phyloP scores from a whole-genome alignment of 1,140 invertebrate genomes.

The Saccostrea glomerata region DNA sequence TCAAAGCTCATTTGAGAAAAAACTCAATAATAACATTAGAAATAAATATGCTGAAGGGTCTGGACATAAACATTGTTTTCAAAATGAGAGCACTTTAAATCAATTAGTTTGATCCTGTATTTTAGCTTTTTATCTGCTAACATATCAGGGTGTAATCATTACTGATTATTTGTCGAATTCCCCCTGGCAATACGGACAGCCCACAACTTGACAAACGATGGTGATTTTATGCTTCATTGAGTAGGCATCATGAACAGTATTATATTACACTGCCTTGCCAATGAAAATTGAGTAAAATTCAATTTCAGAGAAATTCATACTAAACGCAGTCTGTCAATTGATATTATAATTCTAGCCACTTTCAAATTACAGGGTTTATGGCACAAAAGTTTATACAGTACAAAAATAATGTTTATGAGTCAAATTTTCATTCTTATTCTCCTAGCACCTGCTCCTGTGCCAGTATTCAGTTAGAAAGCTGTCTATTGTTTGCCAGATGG shows the following conservation, averaged over 20 bases:
- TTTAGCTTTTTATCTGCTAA: neutral
- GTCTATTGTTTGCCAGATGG: neutral
- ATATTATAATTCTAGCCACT: constrained; percentile 9
- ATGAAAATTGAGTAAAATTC: constrained; percentile 14
- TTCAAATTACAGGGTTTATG: constrained; percentile 27
- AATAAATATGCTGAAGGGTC: too few species aligned
- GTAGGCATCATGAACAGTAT: neutral
- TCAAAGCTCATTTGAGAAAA: too few species aligned
- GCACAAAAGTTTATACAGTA: neutral
- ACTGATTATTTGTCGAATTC: neutral
- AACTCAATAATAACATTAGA: too few species aligned
- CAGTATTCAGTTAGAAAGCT: neutral
- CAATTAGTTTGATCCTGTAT: constrained; percentile 11
- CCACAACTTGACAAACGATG: constrained; percentile 6
- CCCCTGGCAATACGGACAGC: neutral
- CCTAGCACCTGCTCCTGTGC: neutral
- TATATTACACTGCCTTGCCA: neutral
- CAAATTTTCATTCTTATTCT: neutral
- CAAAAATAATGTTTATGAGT: neutral
- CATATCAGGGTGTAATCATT: neutral
- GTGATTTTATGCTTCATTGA: constrained; percentile 21
- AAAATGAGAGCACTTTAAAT: neutral
- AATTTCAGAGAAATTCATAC: constrained; percentile 2
- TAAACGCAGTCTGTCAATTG: neutral
- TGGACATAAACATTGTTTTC: neutral